A percentile compares a stretch with the other conserved stretches of the same genome.
These are phyloP conservation scores for Taeniopygia guttata DNA, from an alignment of 2,797 vertebrate species.

Conservation along the genomic window DNA sequence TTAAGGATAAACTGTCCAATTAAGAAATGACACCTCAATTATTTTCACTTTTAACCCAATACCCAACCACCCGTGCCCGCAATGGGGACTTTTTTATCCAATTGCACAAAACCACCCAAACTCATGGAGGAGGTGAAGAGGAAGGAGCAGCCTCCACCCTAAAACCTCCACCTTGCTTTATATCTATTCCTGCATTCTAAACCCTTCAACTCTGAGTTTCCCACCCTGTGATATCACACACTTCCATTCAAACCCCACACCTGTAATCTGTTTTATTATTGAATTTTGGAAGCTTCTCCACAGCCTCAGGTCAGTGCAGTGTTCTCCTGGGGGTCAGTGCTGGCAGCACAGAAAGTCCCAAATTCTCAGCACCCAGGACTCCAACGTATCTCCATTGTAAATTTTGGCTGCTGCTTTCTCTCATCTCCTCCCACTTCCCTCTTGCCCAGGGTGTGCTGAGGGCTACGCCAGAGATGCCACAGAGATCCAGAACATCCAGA, in stretches of 20 bases:
- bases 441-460: constrained; percentile 88
- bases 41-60: background rate
- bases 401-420: background rate
- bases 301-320: background rate
- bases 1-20: background rate
- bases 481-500: constrained; percentile 98
- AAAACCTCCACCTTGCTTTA: background rate
- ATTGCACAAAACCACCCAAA: background rate
- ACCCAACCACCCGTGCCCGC: too few relatives aligned
- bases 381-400: background rate
- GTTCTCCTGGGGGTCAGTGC: background rate
- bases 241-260: background rate
- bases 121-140: too few relatives aligned
- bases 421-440: background rate
- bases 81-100: background rate
- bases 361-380: background rate
- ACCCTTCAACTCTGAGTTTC: background rate
- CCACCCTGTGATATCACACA: background rate
- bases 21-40: background rate
- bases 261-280: background rate
- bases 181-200: background rate
- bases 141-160: background rate
- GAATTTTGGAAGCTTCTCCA: background rate
- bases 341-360: too few relatives aligned
- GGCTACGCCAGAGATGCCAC: constrained; percentile 95